These are phyloP conservation scores for Colinus virginianus DNA, from an alignment of 2,113 vertebrate species.

Conservation along the genomic window DNA sequence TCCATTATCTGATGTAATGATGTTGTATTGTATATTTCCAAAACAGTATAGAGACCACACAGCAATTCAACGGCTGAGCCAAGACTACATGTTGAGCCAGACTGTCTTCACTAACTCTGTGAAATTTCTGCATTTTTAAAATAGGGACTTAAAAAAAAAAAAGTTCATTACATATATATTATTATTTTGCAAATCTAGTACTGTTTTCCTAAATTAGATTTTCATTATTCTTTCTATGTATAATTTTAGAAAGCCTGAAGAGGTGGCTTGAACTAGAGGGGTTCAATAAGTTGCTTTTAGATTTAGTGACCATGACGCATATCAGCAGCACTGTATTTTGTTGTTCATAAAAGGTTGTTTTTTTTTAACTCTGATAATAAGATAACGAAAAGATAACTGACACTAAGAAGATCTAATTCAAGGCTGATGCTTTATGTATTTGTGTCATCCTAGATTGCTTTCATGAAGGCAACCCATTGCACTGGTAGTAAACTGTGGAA, in stretches of 20 bases:
- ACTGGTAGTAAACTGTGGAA: background rate
- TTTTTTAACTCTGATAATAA: background rate
- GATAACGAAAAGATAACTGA: slow-evolving; percentile 2
- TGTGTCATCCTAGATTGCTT: background rate
- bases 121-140: background rate
- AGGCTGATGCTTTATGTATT: background rate
- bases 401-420: background rate
- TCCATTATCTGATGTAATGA: background rate
- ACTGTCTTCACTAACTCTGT: background rate
- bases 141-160: background rate
- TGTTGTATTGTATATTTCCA: background rate
- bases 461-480: background rate
- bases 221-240: slow-evolving; percentile 9
- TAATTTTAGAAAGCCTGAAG: background rate
- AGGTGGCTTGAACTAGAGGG: slow-evolving; percentile 1
- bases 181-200: background rate
- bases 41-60: background rate
- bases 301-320: accelerated
- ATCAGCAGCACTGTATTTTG: background rate
- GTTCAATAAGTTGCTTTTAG: slow-evolving; percentile 15
- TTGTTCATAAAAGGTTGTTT: background rate
- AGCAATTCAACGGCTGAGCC: background rate
- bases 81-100: background rate
- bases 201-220: background rate
- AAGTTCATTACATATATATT: background rate